Evolutionary conservation across 1,140 invertebrate species (phyloP), one percentile per base, ranked within the genome.

Genomic region (Drosophila pachea): DNA sequence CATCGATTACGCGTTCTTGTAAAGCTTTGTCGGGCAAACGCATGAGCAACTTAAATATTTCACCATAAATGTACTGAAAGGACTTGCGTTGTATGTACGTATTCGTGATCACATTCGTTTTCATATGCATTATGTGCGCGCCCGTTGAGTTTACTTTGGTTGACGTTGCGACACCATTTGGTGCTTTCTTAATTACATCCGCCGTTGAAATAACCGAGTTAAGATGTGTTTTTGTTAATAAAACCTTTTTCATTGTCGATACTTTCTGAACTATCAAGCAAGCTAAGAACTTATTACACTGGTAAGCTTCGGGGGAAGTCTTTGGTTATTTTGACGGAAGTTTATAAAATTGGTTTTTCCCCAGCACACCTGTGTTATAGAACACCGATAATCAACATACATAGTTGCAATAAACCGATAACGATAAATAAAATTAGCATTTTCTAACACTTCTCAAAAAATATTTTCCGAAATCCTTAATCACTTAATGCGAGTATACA

Each of bases 1-100:
- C 86, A 48, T 79, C 76, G 40, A 87, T 73, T 50, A 87, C 82
- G 42, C 87, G 74, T 48, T 86, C 48, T 36, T 79, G 78, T n/a
- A 89, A 54, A 8, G 73, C 74, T 58, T 87, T 86, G 59, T 89
- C 87, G 2, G 87, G 84, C 14, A 89, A 48, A 11, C 60, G 64
- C 68, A 89, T 71, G 7, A 89, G 58, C 31, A 73, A 58, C 63
- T 68, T 76, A 48, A 89, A 88, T n/a, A 89, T 73, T 0, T 89
- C 87, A 36, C 73, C 69, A 49, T 86, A 88, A 0, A 73, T 65
- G 4, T 73, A 36, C 48, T 76, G 62, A 58, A 68, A 75, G 32
- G 62, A 72, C 35, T 88, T 86, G 0, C 86, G 73, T 29, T 88
- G 78, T 11, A 70, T 73, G 32, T 88, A 88, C 5, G 73, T 73